Conservation (phyloP, 2,888 invertebrate genomes). For the Cancer borealis region DNA sequence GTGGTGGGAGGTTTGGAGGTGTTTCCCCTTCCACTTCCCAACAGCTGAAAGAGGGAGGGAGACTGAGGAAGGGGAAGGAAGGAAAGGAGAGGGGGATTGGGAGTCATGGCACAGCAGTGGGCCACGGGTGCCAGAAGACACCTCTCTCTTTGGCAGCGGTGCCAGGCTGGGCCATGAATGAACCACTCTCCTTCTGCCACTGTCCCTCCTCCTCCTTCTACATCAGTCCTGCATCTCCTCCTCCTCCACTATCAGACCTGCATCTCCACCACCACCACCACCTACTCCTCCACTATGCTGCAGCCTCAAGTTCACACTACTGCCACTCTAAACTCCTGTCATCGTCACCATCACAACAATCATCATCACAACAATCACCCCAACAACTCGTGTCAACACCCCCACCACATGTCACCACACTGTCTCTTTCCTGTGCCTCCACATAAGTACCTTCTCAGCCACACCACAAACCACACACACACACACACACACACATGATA, state of each 20-base stretch:
- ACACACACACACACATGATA: not conserved
- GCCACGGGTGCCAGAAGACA: slow-evolving; percentile 60
- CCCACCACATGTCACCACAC: not conserved
- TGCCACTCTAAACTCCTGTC: not conserved
- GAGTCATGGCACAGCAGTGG: not conserved
- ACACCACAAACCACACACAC: not conserved
- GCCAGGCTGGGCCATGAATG: slow-evolving; percentile 64
- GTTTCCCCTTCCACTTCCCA: slow-evolving; percentile 9
- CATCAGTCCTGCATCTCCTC: not conserved
- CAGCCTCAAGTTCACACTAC: not conserved
- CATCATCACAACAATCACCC: not conserved
- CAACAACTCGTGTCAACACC: not conserved
- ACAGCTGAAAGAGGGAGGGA: not conserved
- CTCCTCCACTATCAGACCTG: not conserved
- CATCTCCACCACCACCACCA: not conserved
- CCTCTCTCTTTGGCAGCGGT: slow-evolving; percentile 53
- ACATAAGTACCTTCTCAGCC: not conserved
- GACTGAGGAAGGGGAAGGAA: not conserved
- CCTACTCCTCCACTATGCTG: not conserved
- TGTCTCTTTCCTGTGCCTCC: not conserved
- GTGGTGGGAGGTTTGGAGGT: not conserved
- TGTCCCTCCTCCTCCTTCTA: slow-evolving; percentile 5
- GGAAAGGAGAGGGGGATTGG: not conserved
- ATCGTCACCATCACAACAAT: not conserved
- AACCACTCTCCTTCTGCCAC: slow-evolving; percentile 57